Base-by-base conservation (phyloP, 2,113 vertebrate genomes). In the Thomomys bottae region DNA sequence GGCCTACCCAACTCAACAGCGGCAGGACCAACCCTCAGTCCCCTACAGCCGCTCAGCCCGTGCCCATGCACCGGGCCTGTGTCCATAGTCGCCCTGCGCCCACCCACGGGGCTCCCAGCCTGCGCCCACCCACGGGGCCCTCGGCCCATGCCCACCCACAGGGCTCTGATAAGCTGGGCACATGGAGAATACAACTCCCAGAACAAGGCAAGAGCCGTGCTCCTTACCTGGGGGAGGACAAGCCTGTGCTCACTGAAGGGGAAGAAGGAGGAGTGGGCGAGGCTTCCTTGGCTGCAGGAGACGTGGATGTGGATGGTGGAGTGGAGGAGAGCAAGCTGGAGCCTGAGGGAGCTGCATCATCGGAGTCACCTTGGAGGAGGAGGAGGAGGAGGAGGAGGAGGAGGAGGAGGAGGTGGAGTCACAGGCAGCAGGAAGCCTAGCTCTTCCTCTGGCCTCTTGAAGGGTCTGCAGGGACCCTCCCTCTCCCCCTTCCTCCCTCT, bases 211-310 rank as follows among this genome's bases (percentile, higher is more conserved):
- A 73, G 11, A 26, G 70, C 8, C 9, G 2, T 1, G 45, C 20
- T 28, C 21, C 1, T 81, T 98, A 99, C 99, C 98, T 99, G 97
- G 98, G 98, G 64, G 98, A 98, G 0, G 98, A 98, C 96, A 99
- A 98, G 95, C 98, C 98, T 94, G 98, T 97, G 91, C 98, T 98
- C 92, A 99, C 98, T 7, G 99, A 99, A 0, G 99, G 99, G n/a
- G 99, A 99, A 66, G 99, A 99, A 17, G 99, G 99, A 0, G 99
- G 99, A 0, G 99, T 99, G 77, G 99, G 99, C 0, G 99, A 99
- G 14, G 98, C 98, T 96, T 99, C 99, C 97, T 99, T 99, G 93
- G 99, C 95, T 11, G 98, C 98, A 1, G 99, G 98, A 68, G 99
- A 99, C 5, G 98, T 97, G 84, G 99, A 99, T 6, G 98, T 96